phyloP scores from a whole-genome alignment of 53 echinoderm and acorn worm species.

The Patiria pectinifera region DNA sequence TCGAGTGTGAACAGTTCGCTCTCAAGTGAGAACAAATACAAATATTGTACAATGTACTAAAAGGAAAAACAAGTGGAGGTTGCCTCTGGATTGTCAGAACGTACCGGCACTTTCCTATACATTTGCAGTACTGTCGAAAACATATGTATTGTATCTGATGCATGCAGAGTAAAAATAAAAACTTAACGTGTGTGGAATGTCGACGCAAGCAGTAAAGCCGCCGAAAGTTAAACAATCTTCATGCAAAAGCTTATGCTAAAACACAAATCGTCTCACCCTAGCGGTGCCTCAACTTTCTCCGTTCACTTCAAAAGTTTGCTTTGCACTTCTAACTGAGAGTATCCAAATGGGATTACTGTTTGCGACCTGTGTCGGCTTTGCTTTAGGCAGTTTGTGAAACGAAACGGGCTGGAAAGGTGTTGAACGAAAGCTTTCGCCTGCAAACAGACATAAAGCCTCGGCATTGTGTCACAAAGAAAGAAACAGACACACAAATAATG shows the following conservation, averaged over 20 bases:
- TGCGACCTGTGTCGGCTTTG: conserved; percentile 1
- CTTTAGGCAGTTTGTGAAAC: not conserved
- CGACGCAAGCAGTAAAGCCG: not conserved
- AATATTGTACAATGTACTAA: not conserved
- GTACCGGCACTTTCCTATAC: no score
- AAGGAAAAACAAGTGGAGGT: not conserved
- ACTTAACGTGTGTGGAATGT: not conserved
- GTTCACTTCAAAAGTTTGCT: not conserved
- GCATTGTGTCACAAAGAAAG: not conserved
- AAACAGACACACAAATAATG: not conserved
- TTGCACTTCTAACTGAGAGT: not conserved
- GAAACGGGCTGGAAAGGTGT: not conserved
- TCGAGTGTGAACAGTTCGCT: not conserved
- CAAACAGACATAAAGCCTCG: not conserved
- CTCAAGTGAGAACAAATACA: not conserved
- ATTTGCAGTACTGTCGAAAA: no score
- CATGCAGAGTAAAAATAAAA: no score
- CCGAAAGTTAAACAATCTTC: not conserved
- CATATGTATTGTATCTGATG: no score
- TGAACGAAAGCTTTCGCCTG: not conserved
- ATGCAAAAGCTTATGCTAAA: not conserved
- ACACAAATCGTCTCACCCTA: not conserved
- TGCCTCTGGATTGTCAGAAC: no score
- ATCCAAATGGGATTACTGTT: conserved; percentile 11
- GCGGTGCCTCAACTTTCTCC: not conserved